These are phyloP conservation scores for Dendrocincla fuliginosa DNA, from an alignment of 2,797 vertebrate species.

Conservation along the genomic window DNA sequence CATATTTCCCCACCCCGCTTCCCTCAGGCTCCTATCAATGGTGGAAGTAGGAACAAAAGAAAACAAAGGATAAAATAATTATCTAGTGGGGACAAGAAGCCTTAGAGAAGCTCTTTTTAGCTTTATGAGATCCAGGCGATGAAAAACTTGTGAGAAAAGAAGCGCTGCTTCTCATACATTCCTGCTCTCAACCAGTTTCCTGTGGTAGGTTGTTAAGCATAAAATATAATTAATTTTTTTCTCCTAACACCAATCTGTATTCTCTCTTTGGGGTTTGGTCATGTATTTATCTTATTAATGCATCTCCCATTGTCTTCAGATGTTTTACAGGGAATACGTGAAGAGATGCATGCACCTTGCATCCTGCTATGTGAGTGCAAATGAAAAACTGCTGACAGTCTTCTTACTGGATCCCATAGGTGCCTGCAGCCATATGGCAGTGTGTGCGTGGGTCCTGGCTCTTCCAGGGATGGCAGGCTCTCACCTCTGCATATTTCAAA, in stretches of 20 bases:
- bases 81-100: constrained; percentile 3
- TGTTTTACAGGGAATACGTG: constrained; percentile 6
- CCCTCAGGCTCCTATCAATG: constrained; percentile 23
- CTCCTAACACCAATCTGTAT: neutral
- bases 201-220: neutral
- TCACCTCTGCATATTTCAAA: constrained; percentile 29
- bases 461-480: constrained; percentile 22
- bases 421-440: constrained; percentile 35
- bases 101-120: neutral
- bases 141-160: neutral
- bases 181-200: neutral
- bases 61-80: constrained; percentile 32
- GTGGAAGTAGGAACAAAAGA: constrained; percentile 23
- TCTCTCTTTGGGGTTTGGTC: neutral
- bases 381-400: constrained; percentile 47
- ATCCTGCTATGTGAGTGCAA: neutral
- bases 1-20: constrained; percentile 46
- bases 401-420: neutral
- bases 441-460: neutral
- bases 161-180: neutral
- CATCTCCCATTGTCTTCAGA: constrained; percentile 8
- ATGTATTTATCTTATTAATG: neutral
- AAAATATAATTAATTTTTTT: neutral
- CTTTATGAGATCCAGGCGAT: neutral
- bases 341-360: neutral